Evolutionary conservation across 1,140 invertebrate species (phyloP), one percentile per base, ranked within the genome.

Genomic region (Drosophila arawakana): DNA sequence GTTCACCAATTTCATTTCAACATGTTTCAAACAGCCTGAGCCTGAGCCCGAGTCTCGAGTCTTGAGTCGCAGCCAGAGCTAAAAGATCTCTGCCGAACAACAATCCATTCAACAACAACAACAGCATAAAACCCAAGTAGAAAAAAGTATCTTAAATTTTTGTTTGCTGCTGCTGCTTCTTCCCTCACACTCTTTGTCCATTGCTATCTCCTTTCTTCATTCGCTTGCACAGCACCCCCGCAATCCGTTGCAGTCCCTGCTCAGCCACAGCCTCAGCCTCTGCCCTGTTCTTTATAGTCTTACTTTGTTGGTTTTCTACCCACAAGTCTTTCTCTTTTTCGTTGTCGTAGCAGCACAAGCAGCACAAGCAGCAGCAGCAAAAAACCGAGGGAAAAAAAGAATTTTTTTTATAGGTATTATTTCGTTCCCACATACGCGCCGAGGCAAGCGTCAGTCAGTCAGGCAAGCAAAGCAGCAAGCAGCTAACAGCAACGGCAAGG

Each of bases 291-390:
- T 86, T 86, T 86, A 86, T 86, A 88, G 83, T 86, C 83, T 86
- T 89, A 88, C 83, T 88, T 89, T 89, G 84, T 89, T 89, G 84
- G 84, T 89, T 89, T 89, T 89, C 85, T 90, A 89, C 84, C 84
- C 84, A 89, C 84, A 89, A 89, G 84, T 89, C 84, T 89, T 89
- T 89, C 84, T 89, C 84, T 88, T 88, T 88, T 86, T 86, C 83
- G 82, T 88, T 88, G 83, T 83, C 80, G 82, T 74, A 78, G 75
- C 72, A 72, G 76, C 58, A 66, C 13, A 57, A 67, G 77, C 57
- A 49, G 60, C 55, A 57, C 46, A 57, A 62, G 47, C 44, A 10
- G 10, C 78, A 78, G 71, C 35, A 63, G 59, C 46, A 49, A 85
- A 88, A 89, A 80, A 73, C 70, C 44, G 65, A 63, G 80, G 73